These are phyloP conservation scores for Etheostoma spectabile DNA, from an alignment of 2,113 vertebrate genomes.

Conservation along the genomic window DNA sequence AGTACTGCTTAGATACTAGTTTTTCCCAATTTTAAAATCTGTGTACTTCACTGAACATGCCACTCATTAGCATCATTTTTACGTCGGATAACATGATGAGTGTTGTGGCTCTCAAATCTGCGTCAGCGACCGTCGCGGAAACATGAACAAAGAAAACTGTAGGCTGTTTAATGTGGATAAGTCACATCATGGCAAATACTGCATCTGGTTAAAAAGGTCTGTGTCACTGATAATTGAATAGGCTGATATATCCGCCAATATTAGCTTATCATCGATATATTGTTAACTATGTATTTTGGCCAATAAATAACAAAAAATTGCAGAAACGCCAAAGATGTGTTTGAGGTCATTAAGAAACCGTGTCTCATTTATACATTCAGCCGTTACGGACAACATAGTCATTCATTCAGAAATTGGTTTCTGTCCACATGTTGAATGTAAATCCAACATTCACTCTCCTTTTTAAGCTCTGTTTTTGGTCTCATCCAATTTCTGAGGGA, in stretches of 20 bases:
- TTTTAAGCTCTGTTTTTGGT: neutral
- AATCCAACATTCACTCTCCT: neutral
- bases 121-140: neutral
- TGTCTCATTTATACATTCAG: neutral
- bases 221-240: neutral
- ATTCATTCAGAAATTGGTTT: neutral
- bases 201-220: neutral
- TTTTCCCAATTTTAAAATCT: neutral
- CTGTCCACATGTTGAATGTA: neutral
- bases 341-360: neutral
- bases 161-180: slow-evolving; percentile 2
- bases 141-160: neutral
- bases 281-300: neutral
- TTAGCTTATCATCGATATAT: neutral
- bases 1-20: neutral
- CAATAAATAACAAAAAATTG: neutral
- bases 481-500: too few species aligned
- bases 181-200: neutral
- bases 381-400: neutral
- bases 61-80: neutral
- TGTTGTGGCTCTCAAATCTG: too few species aligned
- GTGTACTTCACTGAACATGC: neutral
- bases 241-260: neutral
- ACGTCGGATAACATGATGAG: neutral
- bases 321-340: neutral